Percentiles rank a stretch among this genome's conserved stretches.
These are phyloP conservation scores for Tapirus indicus DNA, from an alignment of 2,797 vertebrate genomes.

Conservation along the genomic window DNA sequence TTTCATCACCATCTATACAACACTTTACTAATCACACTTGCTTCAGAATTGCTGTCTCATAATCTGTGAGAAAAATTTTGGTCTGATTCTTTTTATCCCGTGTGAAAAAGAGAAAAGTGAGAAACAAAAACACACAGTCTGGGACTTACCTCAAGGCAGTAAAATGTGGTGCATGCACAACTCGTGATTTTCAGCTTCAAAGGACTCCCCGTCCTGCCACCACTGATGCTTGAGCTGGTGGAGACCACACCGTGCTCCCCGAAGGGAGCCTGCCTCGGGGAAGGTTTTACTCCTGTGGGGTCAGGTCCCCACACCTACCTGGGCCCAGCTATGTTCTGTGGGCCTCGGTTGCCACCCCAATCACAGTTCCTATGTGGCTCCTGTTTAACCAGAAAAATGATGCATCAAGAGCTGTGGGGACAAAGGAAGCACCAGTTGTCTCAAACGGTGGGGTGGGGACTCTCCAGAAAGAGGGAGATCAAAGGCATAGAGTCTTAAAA, in stretches of 20 bases:
- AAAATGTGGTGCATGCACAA: too few relatives aligned
- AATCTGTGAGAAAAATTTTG: background rate
- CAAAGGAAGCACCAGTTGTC: too few relatives aligned
- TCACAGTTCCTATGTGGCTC: accelerated
- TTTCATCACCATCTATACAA: background rate
- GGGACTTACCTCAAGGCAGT: background rate
- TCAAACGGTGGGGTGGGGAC: background rate
- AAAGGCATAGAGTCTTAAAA: background rate
- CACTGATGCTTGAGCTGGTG: too few relatives aligned
- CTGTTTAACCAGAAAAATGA: background rate
- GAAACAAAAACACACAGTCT: background rate
- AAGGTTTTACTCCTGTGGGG: too few relatives aligned
- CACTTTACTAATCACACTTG: background rate
- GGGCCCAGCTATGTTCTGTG: background rate
- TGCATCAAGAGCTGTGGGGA: too few relatives aligned
- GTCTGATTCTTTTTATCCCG: background rate
- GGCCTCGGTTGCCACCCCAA: background rate
- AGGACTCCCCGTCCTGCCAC: too few relatives aligned
- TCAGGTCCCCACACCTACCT: too few relatives aligned
- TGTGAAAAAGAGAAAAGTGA: background rate
- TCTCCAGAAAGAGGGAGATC: background rate
- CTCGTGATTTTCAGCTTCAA: background rate
- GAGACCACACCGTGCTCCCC: too few relatives aligned
- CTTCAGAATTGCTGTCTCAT: background rate
- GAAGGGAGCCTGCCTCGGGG: background rate